Base-by-base conservation (phyloP, 2,797 vertebrate species). In the Fistularia tabacaria region DNA sequence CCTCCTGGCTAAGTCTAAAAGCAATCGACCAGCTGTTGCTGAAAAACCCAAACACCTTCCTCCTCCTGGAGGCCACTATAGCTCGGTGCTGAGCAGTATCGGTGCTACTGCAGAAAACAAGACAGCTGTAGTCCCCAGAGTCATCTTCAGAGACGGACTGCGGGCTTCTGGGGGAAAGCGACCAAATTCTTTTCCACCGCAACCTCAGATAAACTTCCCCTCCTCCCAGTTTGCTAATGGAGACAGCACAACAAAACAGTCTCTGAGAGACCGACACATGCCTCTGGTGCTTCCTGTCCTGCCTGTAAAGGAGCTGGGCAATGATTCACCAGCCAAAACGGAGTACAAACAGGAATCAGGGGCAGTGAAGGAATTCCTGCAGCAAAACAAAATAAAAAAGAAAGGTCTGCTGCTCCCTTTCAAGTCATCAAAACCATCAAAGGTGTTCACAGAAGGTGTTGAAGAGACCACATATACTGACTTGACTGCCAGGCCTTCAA, bases 1-100 rank as follows among this genome's bases (percentile, higher is more conserved):
- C 11, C 53, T 79, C 50, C 25, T 83, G 49, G 74, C 73, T 44
- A 75, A 84, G 47, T 63, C 59, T 9, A 87, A 62, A 67, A 40
- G 46, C 36, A 79, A 44, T 13, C 74, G 86, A 36, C 90, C 90
- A 51, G 47, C 71, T 41, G 75, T 92, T 57, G 83, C 87, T 14
- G 89, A 90, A 44, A 92, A 89, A 71, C 90, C 91, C 51, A 90
- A 71, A 78, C 59, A 68, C 44, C 41, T 90, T 12, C 81, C 71
- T 9, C 75, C 77, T 48, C 64, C 74, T 8, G 77, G 68, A 39
- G 71, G 69, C 9, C 73, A 74, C 62, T 76, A 70, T 59, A 53
- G 61, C 59, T 57, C 73, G 0, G 10, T 75, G 57, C 66, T 78
- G 6, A 66, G 53, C 51, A 52, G 46, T 43, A 58, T 74, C 58